Conservation (phyloP, 2,888 invertebrate genomes). For the Brachyptera risi region DNA sequence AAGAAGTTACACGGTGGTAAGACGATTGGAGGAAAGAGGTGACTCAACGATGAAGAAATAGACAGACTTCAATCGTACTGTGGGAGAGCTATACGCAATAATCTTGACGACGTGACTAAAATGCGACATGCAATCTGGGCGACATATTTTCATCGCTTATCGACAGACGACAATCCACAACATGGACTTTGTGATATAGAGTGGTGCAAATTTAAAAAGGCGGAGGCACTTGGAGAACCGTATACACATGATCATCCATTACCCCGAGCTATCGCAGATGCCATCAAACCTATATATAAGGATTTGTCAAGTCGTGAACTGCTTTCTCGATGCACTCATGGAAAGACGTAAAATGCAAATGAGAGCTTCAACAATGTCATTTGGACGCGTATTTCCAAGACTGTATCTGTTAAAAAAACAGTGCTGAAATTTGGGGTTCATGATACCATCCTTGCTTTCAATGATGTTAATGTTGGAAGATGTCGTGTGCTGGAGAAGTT, state of each 20-base stretch:
- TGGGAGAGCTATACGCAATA: background rate
- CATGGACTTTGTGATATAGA: constrained; percentile 20
- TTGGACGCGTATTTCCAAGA: too few relatives aligned
- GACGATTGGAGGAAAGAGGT: background rate
- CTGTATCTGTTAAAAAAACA: too few relatives aligned
- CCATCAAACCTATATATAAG: too few relatives aligned
- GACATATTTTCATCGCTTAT: constrained; percentile 12
- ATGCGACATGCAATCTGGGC: constrained; percentile 24
- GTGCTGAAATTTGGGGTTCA: too few relatives aligned
- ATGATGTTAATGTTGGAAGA: too few relatives aligned
- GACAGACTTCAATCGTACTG: background rate
- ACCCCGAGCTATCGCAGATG: constrained; percentile 17
- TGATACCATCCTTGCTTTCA: too few relatives aligned
- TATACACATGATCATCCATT: constrained; percentile 22
- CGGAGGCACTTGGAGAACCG: background rate
- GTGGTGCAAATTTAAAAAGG: constrained; percentile 22
- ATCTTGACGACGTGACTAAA: background rate
- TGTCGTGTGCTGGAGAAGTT: too few relatives aligned
- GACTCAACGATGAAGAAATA: background rate
- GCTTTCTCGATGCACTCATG: too few relatives aligned
- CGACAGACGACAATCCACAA: constrained; percentile 20
- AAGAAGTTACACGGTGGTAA: background rate
- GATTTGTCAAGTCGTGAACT: too few relatives aligned
- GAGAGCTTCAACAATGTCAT: too few relatives aligned
- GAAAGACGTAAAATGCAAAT: too few relatives aligned